phyloP scores from a whole-genome alignment of 2,888 invertebrate species.

The Apeira syringaria region DNA sequence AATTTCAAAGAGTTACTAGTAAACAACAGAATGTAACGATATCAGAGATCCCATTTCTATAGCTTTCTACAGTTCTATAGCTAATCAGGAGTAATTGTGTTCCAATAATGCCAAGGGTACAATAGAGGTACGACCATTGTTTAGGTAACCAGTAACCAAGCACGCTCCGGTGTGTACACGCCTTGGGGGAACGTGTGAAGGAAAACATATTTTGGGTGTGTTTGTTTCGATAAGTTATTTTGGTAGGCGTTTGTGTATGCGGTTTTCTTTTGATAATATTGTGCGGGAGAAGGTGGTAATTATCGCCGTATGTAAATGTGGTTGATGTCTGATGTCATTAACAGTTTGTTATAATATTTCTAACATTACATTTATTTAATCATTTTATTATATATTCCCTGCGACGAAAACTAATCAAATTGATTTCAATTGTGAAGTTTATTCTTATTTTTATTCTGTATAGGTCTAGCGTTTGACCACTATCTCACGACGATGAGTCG shows the following conservation, averaged over 20 bases:
- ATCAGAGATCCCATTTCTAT: conserved; percentile 24
- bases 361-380: too few relatives aligned
- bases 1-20: conserved; percentile 17
- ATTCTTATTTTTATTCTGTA: too few relatives aligned
- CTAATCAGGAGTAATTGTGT: conserved; percentile 62
- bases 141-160: conserved; percentile 13
- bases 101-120: conserved; percentile 27
- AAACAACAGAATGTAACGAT: conserved; percentile 15
- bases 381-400: too few relatives aligned
- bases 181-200: conserved; percentile 19
- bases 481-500: too few relatives aligned
- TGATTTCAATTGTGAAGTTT: too few relatives aligned
- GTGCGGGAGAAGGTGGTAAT: too few relatives aligned
- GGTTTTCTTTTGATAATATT: background rate
- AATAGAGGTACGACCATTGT: conserved; percentile 16
- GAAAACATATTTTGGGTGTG: conserved; percentile 17
- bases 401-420: too few relatives aligned
- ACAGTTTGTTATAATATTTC: too few relatives aligned
- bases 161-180: conserved; percentile 15
- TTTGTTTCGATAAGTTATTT: conserved; percentile 9
- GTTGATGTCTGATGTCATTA: too few relatives aligned
- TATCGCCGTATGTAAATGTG: too few relatives aligned
- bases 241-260: background rate
- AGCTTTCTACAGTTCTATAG: conserved; percentile 40
- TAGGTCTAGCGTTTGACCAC: too few relatives aligned